Evolutionary conservation across 2,888 invertebrate species (phyloP).

Genomic region (Biston stratarius): DNA sequence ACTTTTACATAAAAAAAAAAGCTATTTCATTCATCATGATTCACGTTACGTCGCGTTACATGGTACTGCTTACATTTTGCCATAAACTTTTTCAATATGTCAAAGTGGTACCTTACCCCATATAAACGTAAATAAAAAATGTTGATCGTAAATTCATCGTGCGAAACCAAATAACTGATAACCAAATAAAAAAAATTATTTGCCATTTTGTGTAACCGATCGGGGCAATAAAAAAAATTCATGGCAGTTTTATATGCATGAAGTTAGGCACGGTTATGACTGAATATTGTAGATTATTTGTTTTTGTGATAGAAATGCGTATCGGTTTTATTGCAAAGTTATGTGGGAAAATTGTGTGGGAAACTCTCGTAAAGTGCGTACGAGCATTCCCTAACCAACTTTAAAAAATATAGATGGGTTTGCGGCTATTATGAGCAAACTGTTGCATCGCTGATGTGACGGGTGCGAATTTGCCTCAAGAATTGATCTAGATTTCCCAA

Average conservation of each 20-base stretch:
- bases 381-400: neutral
- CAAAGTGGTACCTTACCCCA: slow-evolving; percentile 34
- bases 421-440: too few species aligned
- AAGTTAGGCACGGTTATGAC: slow-evolving; percentile 22
- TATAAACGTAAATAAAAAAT: slow-evolving; percentile 31
- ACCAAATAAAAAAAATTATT: slow-evolving; percentile 52
- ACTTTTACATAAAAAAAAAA: too few species aligned
- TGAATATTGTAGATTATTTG: slow-evolving; percentile 13
- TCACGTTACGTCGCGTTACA: slow-evolving; percentile 18
- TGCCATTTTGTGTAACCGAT: slow-evolving; percentile 51
- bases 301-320: slow-evolving; percentile 13
- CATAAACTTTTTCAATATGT: slow-evolving; percentile 44
- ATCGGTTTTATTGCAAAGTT: slow-evolving; percentile 30
- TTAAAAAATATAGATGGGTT: too few species aligned
- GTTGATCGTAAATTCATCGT: slow-evolving; percentile 45
- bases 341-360: neutral
- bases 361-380: neutral
- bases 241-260: slow-evolving; percentile 50
- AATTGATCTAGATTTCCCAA: too few species aligned
- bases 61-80: slow-evolving; percentile 9
- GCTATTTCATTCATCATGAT: slow-evolving; percentile 18
- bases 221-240: slow-evolving; percentile 51
- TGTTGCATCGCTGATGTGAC: too few species aligned
- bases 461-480: too few species aligned
- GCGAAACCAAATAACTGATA: slow-evolving; percentile 56